These are phyloP conservation scores for Himalopsyche tibetana DNA, from an alignment of 2,888 invertebrate genomes.

Conservation along the genomic window DNA sequence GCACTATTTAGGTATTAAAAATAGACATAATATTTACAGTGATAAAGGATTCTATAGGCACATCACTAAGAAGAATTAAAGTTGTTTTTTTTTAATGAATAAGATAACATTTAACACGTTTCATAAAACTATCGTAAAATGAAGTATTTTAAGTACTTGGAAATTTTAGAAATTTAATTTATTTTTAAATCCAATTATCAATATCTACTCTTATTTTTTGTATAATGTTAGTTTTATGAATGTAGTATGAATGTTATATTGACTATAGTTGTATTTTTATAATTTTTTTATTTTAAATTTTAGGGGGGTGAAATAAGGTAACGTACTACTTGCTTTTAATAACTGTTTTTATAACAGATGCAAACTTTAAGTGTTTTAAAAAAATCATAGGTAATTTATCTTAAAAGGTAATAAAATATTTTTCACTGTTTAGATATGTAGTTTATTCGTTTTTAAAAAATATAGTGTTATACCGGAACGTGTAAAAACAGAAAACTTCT, in stretches of 20 bases:
- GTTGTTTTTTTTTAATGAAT: background rate
- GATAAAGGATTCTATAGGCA: slow-evolving; percentile 64
- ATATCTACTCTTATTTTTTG: no score
- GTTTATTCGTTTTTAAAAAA: background rate
- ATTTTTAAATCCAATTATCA: no score
- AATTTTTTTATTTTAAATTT: background rate
- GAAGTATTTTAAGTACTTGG: no score
- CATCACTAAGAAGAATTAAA: slow-evolving; percentile 63
- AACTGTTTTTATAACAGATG: background rate
- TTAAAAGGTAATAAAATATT: no score
- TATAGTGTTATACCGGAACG: background rate
- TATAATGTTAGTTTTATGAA: no score
- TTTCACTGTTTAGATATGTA: background rate
- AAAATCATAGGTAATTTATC: background rate
- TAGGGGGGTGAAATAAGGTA: no score
- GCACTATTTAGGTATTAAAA: slow-evolving; percentile 59
- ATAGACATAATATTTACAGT: slow-evolving; percentile 60
- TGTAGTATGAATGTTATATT: no score
- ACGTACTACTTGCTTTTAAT: background rate
- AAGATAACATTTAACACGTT: background rate
- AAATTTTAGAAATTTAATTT: no score
- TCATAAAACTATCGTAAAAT: background rate
- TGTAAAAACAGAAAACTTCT: background rate
- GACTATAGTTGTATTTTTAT: no score
- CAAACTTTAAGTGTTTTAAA: background rate